These are phyloP conservation scores for Aleiodes leptofemur DNA, from an alignment of 2,888 invertebrate species.

Conservation along the genomic window DNA sequence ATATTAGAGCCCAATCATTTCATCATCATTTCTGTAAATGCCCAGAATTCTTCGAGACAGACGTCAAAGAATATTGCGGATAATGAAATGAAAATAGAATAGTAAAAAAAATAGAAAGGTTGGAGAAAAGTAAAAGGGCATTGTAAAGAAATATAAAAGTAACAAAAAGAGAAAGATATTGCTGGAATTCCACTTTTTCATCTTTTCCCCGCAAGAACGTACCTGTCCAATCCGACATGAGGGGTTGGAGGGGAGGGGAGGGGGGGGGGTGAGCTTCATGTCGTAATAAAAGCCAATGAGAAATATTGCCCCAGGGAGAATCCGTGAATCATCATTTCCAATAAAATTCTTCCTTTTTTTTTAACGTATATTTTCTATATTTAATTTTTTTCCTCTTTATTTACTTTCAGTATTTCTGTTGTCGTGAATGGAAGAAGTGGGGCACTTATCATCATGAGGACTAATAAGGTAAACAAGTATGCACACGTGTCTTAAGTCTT, in stretches of 20 bases:
- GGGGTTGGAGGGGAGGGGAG: background rate
- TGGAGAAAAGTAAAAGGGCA: background rate
- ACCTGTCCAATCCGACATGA: conserved; percentile 38
- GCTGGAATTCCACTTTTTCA: conserved; percentile 46
- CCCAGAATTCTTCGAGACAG: too few relatives aligned
- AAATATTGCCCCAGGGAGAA: conserved; percentile 43
- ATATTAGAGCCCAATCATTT: too few relatives aligned
- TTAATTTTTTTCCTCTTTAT: background rate
- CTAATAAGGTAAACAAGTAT: conserved; percentile 14
- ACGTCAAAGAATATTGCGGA: background rate
- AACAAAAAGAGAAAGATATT: conserved; percentile 38
- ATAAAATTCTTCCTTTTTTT: conserved; percentile 42
- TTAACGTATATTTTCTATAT: conserved; percentile 6
- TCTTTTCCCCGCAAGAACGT: conserved; percentile 39
- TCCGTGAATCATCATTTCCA: conserved; percentile 43
- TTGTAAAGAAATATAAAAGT: conserved; percentile 13
- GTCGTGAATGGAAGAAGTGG: conserved; percentile 18
- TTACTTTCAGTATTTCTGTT: background rate
- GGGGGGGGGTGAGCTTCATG: conserved; percentile 26
- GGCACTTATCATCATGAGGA: background rate
- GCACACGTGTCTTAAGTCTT: background rate
- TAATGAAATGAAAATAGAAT: background rate
- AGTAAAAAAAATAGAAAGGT: conserved; percentile 12
- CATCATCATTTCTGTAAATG: too few relatives aligned
- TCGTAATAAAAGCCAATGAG: conserved; percentile 46